These are phyloP conservation scores for Lamellibrachia luymesi DNA, from an alignment of 1,140 invertebrate genomes.

Conservation along the genomic window DNA sequence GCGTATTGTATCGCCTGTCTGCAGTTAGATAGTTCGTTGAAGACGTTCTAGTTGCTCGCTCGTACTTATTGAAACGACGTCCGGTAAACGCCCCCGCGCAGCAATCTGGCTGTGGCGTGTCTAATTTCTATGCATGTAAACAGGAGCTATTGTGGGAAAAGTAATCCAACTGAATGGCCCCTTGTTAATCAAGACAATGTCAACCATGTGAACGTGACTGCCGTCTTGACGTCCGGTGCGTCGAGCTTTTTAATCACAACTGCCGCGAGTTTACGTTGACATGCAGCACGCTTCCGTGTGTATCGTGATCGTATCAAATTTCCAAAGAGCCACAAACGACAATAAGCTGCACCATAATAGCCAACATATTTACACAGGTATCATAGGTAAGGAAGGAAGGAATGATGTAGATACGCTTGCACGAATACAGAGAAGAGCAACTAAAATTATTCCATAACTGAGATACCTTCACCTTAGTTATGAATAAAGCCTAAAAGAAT, in stretches of 20 bases:
- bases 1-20: too few species aligned
- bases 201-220: neutral
- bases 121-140: neutral
- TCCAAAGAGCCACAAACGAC: neutral
- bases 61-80: too few species aligned
- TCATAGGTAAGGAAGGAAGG: neutral
- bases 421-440: too few species aligned
- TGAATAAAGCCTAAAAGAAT: too few species aligned
- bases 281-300: neutral
- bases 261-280: neutral
- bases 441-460: too few species aligned
- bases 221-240: neutral
- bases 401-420: too few species aligned
- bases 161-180: neutral
- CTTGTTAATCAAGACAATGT: neutral
- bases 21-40: too few species aligned
- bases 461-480: too few species aligned
- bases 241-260: neutral
- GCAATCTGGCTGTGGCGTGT: neutral
- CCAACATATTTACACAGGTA: neutral
- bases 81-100: too few species aligned
- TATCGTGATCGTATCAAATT: neutral
- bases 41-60: too few species aligned
- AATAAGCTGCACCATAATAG: neutral
- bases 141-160: neutral